A percentile compares a stretch with the other conserved stretches of the same genome.
Conservation (phyloP, 2,113 vertebrate species). For the Tachuris rubrigastra region DNA sequence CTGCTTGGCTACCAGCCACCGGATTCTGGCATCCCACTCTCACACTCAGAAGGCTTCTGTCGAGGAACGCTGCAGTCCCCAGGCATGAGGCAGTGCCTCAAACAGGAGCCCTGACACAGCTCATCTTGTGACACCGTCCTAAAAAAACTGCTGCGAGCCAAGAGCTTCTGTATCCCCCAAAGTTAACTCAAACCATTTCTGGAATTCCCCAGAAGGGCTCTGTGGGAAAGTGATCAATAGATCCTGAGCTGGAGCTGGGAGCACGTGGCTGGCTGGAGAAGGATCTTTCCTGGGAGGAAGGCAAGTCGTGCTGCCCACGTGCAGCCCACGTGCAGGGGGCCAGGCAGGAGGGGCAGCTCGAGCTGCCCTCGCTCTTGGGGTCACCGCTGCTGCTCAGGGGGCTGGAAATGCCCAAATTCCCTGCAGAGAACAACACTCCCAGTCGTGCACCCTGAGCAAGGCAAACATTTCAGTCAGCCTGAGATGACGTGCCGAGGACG, state of each 20-base stretch:
- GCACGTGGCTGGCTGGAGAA: background rate
- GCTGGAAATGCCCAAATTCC: background rate
- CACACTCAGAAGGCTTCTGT: background rate
- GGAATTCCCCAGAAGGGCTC: background rate
- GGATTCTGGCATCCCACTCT: background rate
- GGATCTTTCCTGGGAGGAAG: background rate
- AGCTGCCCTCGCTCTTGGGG: background rate
- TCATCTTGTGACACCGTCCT: conserved; percentile 28
- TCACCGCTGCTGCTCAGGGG: background rate
- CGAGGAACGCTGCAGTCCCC: conserved; percentile 3
- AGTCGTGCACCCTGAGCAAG: fast-evolving
- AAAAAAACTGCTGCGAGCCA: background rate
- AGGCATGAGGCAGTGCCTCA: conserved; percentile 48
- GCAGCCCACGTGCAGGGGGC: fast-evolving
- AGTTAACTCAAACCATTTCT: conserved; percentile 22
- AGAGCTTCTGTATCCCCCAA: conserved; percentile 5
- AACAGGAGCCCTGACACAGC: conserved; percentile 43
- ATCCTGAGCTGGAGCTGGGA: background rate
- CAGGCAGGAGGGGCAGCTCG: background rate
- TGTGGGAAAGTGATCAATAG: background rate
- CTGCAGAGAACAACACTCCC: background rate
- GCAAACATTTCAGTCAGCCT: background rate
- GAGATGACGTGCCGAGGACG: background rate
- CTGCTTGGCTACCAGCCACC: background rate
- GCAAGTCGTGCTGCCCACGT: background rate